Percentiles rank a stretch among this genome's conserved stretches.
Evolutionary conservation across 2,113 vertebrate species (phyloP).

Genomic region (Proteles cristata): DNA sequence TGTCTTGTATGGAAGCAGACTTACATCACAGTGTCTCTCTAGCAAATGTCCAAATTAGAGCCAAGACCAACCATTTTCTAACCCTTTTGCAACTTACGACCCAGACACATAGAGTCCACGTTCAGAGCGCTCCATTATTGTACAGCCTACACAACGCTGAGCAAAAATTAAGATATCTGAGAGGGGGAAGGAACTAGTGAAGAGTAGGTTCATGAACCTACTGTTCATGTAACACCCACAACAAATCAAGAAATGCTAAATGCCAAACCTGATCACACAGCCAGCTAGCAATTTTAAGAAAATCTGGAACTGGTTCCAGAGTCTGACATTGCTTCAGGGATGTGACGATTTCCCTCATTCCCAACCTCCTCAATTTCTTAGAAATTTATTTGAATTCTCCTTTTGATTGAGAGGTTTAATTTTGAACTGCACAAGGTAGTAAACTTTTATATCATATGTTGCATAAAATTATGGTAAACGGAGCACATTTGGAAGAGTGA

Average conservation of each 20-base stretch:
- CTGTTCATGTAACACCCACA: neutral
- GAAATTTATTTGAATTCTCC: neutral
- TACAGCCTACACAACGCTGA: neutral
- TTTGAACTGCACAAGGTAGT: neutral
- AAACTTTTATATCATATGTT: neutral
- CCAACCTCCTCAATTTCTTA: neutral
- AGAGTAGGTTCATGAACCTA: neutral
- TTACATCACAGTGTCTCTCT: neutral
- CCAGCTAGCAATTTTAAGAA: neutral
- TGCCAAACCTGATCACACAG: neutral
- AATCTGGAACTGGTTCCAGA: neutral
- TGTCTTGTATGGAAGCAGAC: neutral
- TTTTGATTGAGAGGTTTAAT: neutral
- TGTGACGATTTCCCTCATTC: neutral
- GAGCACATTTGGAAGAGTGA: neutral
- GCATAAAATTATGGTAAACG: neutral
- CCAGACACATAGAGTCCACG: neutral
- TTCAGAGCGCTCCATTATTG: neutral
- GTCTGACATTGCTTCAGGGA: neutral
- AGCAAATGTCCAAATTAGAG: neutral
- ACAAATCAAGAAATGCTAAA: neutral
- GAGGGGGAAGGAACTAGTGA: neutral
- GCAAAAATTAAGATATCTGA: neutral
- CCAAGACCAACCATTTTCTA: neutral
- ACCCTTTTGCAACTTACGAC: neutral